Evolutionary conservation across 1,140 invertebrate species (phyloP).

Genomic region (Cyclargus thomasi): DNA sequence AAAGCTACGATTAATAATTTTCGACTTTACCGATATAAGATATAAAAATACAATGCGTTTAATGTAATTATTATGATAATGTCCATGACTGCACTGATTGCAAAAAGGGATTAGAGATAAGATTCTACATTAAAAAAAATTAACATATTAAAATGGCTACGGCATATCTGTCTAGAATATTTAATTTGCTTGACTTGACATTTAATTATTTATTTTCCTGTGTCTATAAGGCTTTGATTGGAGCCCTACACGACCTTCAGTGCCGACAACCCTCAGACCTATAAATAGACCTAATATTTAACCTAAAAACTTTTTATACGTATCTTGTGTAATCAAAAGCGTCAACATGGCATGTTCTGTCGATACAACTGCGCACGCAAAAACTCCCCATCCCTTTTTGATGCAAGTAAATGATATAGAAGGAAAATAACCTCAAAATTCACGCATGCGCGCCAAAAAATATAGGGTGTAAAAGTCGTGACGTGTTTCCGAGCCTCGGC

Average conservation of each 20-base stretch:
- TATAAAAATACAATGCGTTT: no score
- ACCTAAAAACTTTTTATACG: constrained; percentile 1
- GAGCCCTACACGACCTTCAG: neutral
- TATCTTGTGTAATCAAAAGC: constrained; percentile 3
- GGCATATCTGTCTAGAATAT: no score
- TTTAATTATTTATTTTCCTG: neutral
- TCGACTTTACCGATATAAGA: no score
- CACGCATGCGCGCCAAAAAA: constrained; percentile 53
- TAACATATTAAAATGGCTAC: no score
- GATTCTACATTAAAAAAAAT: no score
- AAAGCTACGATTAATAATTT: no score
- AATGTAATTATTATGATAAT: no score
- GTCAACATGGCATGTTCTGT: constrained; percentile 36
- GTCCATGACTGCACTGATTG: no score
- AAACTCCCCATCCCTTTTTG: constrained; percentile 34
- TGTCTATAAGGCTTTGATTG: neutral
- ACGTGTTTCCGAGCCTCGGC: constrained; percentile 21
- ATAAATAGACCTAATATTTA: constrained; percentile 1
- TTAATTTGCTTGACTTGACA: no score
- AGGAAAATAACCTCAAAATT: constrained; percentile 47
- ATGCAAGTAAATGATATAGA: constrained; percentile 34
- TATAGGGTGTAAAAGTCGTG: constrained; percentile 32
- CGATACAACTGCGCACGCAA: constrained; percentile 70
- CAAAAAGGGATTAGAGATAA: no score
- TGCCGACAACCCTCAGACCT: neutral